Conservation (phyloP, 2,888 invertebrate species). For the Drosophila mayaguana region DNA sequence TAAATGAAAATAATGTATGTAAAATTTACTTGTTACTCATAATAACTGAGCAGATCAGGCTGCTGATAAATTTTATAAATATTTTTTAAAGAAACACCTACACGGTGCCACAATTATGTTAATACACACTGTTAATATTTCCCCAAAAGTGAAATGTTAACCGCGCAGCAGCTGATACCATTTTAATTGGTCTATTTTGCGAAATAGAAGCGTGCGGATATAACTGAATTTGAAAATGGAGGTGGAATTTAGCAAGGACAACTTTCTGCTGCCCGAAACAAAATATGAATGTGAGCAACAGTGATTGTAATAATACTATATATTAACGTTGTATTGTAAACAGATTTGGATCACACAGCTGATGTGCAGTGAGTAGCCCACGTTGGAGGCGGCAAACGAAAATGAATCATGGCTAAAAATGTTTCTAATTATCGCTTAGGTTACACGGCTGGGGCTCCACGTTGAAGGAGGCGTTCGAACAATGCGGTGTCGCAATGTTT, state of each 20-base stretch:
- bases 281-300: constrained; percentile 93
- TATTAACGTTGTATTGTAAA: constrained; percentile 2
- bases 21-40: not conserved
- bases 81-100: not conserved
- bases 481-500: constrained; percentile 98
- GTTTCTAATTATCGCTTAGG: constrained; percentile 84
- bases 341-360: constrained; percentile 98
- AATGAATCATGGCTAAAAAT: not conserved
- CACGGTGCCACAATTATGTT: not conserved
- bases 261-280: constrained; percentile 88
- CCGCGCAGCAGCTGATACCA: constrained; percentile 37
- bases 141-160: constrained; percentile 16
- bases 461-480: constrained; percentile 96
- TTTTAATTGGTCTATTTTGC: constrained; percentile 8
- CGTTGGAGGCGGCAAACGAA: constrained; percentile 1
- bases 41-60: not conserved
- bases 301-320: constrained; percentile 40
- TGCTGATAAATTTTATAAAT: not conserved
- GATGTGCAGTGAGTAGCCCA: constrained; percentile 96
- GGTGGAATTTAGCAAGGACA: constrained; percentile 87
- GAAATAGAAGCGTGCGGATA: constrained; percentile 31
- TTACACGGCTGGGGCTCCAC: constrained; percentile 96
- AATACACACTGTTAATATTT: constrained; percentile 22
- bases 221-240: constrained; percentile 74
- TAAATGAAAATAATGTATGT: not conserved